Evolutionary conservation across 2,113 vertebrate genomes (phyloP), one percentile per base, ranked within the genome.

Genomic region (Edolisoma coerulescens): DNA sequence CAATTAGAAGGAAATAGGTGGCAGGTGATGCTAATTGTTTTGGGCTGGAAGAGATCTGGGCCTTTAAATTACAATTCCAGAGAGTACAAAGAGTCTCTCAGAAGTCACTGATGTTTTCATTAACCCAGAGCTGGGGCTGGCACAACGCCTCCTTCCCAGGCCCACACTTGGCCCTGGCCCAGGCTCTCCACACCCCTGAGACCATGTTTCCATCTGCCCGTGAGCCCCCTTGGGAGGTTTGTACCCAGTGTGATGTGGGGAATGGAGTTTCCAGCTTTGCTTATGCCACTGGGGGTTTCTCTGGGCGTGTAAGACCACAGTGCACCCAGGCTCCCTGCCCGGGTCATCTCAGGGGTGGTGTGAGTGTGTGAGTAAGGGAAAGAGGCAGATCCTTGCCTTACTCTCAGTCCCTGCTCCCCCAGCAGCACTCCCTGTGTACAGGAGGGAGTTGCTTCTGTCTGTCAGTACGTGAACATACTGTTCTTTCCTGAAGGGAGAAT

Each of bases 221-320:
- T 11, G 42, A 56, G 11, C 7, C 41, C 39, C 39, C 41, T 26
- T 35, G 63, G 42, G 78, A 73, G 20, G 21, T 41, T 12, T 17
- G 5, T 35, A 8, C 12, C 6, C 16, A 1, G 16, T 32, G 53
- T 19, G 28, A 39, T 26, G 13, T 2, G 4, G 11, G 37, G n/a
- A 45, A 69, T 8, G 16, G 16, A 35, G 14, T 67, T 9, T 35
- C 12, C 50, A 67, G 60, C 26, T 61, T n/a, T 69, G 8, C 14
- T 61, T 39, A 6, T 16, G 20, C 21, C 20, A 1, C 44, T 67
- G 42, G 13, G 74, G 21, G 41, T 33, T 89, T 35, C 23, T 67
- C 14, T 22, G 37, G 20, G 15, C 2, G 0, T 0, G 0, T 6
- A 19, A 1, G 11, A 23, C 10, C 3, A 1, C 0, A 0, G 21